Evolutionary conservation across 2,797 vertebrate species (phyloP), one percentile per base, ranked within the genome.

Genomic region (Oryzias sinensis): DNA sequence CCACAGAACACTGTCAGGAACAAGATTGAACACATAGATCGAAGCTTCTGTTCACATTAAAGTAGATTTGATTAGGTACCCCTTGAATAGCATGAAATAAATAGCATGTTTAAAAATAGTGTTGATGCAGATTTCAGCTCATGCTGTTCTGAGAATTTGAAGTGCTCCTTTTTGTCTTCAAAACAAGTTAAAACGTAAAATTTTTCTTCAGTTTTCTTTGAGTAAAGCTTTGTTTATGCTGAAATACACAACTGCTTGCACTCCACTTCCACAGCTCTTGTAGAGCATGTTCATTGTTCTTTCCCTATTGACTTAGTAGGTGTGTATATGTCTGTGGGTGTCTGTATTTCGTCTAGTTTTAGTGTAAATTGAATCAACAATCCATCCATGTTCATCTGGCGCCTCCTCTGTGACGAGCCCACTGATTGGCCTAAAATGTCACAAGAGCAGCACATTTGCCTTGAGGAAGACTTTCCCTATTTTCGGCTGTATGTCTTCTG

Each of bases 401-500:
- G 25, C 40, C 49, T 29, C 20, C 53, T 58, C 18, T 1, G 49
- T 76, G 74, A 81, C 33, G 70, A 76, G 63, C 61, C 58, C 76
- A 51, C 61, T 60, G 78, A 81, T 76, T 81, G 83, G 73, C 83
- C 80, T 72, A 71, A 83, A 82, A 68, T 70, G 80, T 84, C 83
- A 86, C 53, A 33, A 49, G 67, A 69, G 62, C 70, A 54, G 60
- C 62, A 15, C 37, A 18, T 56, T 60, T 37, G 20, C 64, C 79
- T 69, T 1, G 41, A 74, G 82, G 72, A 56, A 46, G 58, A 43
- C 72, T 58, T 51, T 53, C 48, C 42, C 65, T 51, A 53, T 70
- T 59, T 56, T 13, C 25, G 57, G 45, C 72, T 76, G 65, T 62
- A 55, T 80, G 73, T 67, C 27, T 59, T 61, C 16, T 56, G 2